Base-by-base conservation (phyloP, 2,797 vertebrate species). In the Danio tinwini region DNA sequence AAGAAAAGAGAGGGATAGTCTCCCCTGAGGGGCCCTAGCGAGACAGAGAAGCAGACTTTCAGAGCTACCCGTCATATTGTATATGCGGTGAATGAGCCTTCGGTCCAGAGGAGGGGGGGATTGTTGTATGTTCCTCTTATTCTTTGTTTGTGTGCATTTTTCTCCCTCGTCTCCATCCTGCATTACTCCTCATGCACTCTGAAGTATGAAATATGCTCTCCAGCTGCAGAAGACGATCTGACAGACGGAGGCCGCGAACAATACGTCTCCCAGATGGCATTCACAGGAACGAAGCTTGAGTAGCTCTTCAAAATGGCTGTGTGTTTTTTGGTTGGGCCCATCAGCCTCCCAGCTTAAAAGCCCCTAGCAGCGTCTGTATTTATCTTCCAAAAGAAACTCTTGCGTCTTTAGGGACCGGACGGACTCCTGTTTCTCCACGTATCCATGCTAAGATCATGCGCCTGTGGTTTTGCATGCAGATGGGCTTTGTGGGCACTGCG, bases 11-110 rank as follows among this genome's bases (percentile, higher is more conserved):
- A 45, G 71, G 74, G 70, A 64, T 75, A 68, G 75, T 72, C 64
- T 78, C 78, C 75, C 76, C 72, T 75, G 71, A 77, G 84, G 81
- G 70, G 53, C 53, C 69, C 64, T 72, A 67, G 63, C 13, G 85
- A 86, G 85, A 89, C 71, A 68, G 81, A 87, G 89, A 88, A 85
- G 88, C 65, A 47, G 52, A 76, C 83, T 78, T 77, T 81, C 67
- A 65, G 65, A 81, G 83, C 88, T 73, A 65, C 82, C 85, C 87
- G 81, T 89, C 87, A 83, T 88, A 87, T 87, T 88, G 86, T 90
- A 88, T 89, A 86, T 88, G 88, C 82, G 85, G 67, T 92, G 88
- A 93, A 93, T 91, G 83, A 79, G 76, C 40, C 62, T 40, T 47
- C 2, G 47, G 78, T 77, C 65, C 53, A 52, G 71, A 61, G 29